phyloP scores from a whole-genome alignment of 2,113 vertebrate genomes.

The Heterochromis multidens region DNA sequence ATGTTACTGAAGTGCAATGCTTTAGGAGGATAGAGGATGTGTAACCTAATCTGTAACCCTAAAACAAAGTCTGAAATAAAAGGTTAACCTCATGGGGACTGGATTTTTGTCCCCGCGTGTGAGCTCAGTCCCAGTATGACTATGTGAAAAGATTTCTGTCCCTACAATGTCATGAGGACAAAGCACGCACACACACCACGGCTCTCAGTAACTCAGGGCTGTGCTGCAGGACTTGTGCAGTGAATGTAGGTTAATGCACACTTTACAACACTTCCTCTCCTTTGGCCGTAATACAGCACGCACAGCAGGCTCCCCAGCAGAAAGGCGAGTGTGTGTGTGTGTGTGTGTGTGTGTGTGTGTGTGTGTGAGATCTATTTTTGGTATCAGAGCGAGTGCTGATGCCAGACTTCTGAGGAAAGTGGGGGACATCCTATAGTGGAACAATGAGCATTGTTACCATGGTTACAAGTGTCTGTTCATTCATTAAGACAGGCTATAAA shows the following conservation, averaged over 20 bases:
- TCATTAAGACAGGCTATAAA: constrained; percentile 11
- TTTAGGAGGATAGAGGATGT: not conserved
- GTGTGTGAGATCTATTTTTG: constrained; percentile 52
- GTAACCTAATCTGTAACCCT: not conserved
- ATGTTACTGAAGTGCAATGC: not conserved
- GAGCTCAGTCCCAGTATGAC: not conserved
- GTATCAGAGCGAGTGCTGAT: constrained; percentile 10
- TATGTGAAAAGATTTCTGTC: not conserved
- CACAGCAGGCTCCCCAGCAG: not conserved
- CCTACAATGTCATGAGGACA: not conserved
- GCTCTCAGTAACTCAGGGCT: constrained; percentile 15
- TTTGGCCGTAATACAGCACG: not conserved
- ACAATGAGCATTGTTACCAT: constrained; percentile 49
- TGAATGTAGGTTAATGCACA: constrained; percentile 73
- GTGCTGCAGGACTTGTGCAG: constrained; percentile 30
- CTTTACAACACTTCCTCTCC: constrained; percentile 43
- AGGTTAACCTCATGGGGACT: not conserved
- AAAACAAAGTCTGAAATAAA: not conserved
- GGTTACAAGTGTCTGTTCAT: constrained; percentile 40
- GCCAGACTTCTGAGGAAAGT: constrained; percentile 36
- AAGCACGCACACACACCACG: not conserved
- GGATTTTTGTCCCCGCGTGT: not conserved
- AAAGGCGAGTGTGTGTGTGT: not conserved
- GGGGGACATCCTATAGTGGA: constrained; percentile 28
- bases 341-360: not conserved